phyloP scores from a whole-genome alignment of 1,140 invertebrate species.

The Drosophila nebulosa region DNA sequence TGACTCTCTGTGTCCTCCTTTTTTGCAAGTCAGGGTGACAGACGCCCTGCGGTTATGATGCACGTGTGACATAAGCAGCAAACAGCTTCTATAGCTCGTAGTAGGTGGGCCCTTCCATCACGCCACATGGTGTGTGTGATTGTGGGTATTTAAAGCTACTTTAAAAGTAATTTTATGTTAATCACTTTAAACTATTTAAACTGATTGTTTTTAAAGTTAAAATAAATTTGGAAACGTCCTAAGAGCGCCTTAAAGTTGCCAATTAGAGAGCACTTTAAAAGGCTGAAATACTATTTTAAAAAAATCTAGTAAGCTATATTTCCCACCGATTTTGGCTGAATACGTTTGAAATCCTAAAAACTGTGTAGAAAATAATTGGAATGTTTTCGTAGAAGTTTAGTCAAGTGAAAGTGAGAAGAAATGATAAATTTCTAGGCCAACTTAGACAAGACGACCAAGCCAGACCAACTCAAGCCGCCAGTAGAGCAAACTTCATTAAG shows the following conservation, averaged over 20 bases:
- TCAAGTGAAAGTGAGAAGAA: conserved; percentile 48
- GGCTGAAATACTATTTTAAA: too few relatives aligned
- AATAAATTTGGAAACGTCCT: too few relatives aligned
- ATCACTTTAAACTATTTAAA: not conserved
- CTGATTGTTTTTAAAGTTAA: not conserved
- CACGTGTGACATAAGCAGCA: conserved; percentile 58
- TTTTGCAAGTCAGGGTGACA: not conserved
- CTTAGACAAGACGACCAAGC: conserved; percentile 28
- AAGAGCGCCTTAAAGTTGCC: too few relatives aligned
- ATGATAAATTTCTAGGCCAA: conserved; percentile 22
- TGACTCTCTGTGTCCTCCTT: too few relatives aligned
- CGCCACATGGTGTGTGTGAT: not conserved
- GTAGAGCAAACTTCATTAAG: conserved; percentile 57
- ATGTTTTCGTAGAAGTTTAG: conserved; percentile 4
- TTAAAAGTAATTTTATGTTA: not conserved
- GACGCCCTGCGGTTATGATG: conserved; percentile 50
- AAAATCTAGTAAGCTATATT: not conserved
- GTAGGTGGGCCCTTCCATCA: conserved; percentile 19
- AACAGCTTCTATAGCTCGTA: conserved; percentile 31
- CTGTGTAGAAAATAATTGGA: too few relatives aligned
- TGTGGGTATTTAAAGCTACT: not conserved
- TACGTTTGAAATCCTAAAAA: not conserved
- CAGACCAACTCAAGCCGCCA: conserved; percentile 9
- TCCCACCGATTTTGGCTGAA: not conserved
- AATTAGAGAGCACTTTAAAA: too few relatives aligned